Base-by-base conservation (phyloP, 2,888 invertebrate genomes). In the Sesia apiformis region DNA sequence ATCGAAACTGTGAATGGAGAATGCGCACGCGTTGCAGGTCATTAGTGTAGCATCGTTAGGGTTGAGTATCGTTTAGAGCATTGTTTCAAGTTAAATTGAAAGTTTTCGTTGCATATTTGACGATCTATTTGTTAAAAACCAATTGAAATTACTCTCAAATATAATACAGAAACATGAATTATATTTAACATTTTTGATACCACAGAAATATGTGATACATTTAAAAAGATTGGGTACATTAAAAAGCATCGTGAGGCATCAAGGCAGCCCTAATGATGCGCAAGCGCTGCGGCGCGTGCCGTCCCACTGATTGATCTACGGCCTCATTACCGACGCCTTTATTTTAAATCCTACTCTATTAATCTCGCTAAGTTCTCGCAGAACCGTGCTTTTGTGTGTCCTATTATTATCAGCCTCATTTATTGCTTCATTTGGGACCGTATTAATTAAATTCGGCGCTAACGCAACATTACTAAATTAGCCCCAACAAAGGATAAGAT, bases 221-320 rank as follows among this genome's bases (percentile, higher is more conserved):
- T 23, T 23, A 2, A 23, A 23, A 23, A 23, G 23, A 23, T 23
- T 23, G 23, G 23, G 23, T 23, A 23, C 23, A 23, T 23, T 23
- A 23, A 23, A 23, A 23, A 23, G 23, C 23, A 23, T 23, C 23
- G 23, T 23, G 23, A 23, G 52, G 49, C 52, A 53, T 58, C 7
- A 58, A 58, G 58, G 58, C 63, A 66, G 54, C 64, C 61, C 61
- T 61, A 59, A 53, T 49, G 54, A 61, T 57, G 62, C 59, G 61
- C 63, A 58, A 63, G 60, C 63, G 66, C 64, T 62, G 58, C 62
- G 68, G 74, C 81, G 74, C 82, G 81, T 80, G 82, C 81, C 78
- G 65, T 57, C 58, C 62, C 56, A 52, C 67, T 70, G 72, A 78
- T 72, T 73, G 74, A 82, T 82, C 71, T 74, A 69, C 61, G 59